These are phyloP conservation scores for Polypterus bichir DNA, from an alignment of 2,113 vertebrate genomes.

Conservation along the genomic window DNA sequence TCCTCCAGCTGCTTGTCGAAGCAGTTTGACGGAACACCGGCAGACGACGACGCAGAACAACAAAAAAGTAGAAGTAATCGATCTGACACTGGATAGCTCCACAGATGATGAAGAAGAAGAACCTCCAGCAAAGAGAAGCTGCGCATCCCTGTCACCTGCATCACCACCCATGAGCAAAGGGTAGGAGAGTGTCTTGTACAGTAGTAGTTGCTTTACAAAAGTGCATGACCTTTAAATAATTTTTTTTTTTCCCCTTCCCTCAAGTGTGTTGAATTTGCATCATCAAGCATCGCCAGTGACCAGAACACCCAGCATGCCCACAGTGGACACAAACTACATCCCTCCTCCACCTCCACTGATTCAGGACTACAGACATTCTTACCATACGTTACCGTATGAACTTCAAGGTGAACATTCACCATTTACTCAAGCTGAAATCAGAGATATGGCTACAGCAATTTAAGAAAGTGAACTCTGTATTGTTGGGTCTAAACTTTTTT, in stretches of 20 bases:
- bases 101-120: constrained; percentile 88
- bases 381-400: constrained; percentile 82
- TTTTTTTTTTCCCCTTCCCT: constrained; percentile 15
- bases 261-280: constrained; percentile 74
- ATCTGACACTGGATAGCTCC: constrained; percentile 91
- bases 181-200: constrained; percentile 43
- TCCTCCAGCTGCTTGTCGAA: constrained; percentile 57
- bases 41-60: constrained; percentile 61
- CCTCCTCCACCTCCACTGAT: constrained; percentile 76
- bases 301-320: constrained; percentile 82
- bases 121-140: constrained; percentile 72
- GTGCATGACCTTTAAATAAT: constrained; percentile 15
- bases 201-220: neutral
- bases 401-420: constrained; percentile 62
- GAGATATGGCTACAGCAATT: neutral
- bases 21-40: constrained; percentile 65
- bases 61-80: constrained; percentile 91
- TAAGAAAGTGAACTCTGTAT: neutral
- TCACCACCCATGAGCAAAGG: constrained; percentile 79
- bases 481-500: constrained; percentile 8
- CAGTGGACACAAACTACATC: constrained; percentile 87
- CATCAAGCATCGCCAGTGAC: constrained; percentile 87
- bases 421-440: neutral
- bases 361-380: constrained; percentile 93
- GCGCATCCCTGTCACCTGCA: constrained; percentile 77